Evolutionary conservation across 1,140 invertebrate species (phyloP).

Genomic region (Mamestra configurata): DNA sequence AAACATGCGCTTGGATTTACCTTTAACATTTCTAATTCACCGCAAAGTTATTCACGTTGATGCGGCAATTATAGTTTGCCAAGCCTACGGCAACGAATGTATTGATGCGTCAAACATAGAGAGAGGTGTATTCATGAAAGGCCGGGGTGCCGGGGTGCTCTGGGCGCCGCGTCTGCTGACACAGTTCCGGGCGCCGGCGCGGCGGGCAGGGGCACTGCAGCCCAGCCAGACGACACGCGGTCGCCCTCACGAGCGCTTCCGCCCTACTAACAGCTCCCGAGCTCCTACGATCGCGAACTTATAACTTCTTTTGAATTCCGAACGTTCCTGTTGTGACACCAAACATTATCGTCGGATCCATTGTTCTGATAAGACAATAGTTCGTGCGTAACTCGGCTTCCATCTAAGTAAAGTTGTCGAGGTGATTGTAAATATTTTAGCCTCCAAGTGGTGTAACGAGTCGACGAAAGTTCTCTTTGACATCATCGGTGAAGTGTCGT

Average conservation of each 20-base stretch:
- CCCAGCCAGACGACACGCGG: slow-evolving; percentile 84
- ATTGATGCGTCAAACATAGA: slow-evolving; percentile 79
- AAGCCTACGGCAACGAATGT: slow-evolving; percentile 75
- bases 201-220: slow-evolving; percentile 75
- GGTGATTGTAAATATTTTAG: slow-evolving; percentile 68
- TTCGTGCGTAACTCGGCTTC: slow-evolving; percentile 73
- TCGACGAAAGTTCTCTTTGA: slow-evolving; percentile 67
- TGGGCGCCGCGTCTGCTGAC: slow-evolving; percentile 79
- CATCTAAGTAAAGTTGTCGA: slow-evolving; percentile 64
- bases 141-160: slow-evolving; percentile 71
- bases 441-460: slow-evolving; percentile 52
- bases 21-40: slow-evolving; percentile 28
- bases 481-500: slow-evolving; percentile 57
- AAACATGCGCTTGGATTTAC: neutral
- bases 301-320: slow-evolving; percentile 52
- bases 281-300: slow-evolving; percentile 59
- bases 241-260: slow-evolving; percentile 73
- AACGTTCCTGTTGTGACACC: slow-evolving; percentile 53
- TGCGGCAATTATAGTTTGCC: slow-evolving; percentile 49
- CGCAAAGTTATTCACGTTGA: slow-evolving; percentile 18
- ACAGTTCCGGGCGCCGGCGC: slow-evolving; percentile 86
- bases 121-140: slow-evolving; percentile 78
- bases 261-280: slow-evolving; percentile 62
- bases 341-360: slow-evolving; percentile 57
- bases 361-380: slow-evolving; percentile 73